Evolutionary conservation across 1,140 invertebrate species (phyloP).

Genomic region (Patella vulgata): DNA sequence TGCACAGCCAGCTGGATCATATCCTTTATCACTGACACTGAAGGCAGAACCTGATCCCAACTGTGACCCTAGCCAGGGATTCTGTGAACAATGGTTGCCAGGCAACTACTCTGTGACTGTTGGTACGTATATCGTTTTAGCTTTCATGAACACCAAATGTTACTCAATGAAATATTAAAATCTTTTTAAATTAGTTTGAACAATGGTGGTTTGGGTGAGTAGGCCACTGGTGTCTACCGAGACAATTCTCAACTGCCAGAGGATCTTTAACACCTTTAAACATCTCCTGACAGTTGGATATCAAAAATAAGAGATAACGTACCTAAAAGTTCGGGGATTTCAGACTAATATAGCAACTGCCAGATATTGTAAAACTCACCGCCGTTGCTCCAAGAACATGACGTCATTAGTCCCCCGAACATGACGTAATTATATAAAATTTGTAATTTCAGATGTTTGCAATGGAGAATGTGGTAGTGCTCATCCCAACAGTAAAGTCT

Average conservation of each 20-base stretch:
- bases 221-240: not conserved
- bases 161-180: no score
- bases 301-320: no score
- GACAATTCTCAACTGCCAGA: not conserved
- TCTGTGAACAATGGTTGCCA: constrained; percentile 61
- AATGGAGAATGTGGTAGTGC: constrained; percentile 64
- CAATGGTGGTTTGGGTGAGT: no score
- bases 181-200: no score
- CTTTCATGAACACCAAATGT: no score
- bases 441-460: constrained; percentile 60
- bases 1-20: constrained; percentile 40
- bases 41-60: constrained; percentile 56
- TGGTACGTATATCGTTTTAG: constrained; percentile 34
- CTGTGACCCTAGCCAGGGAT: constrained; percentile 59
- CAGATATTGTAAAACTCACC: no score
- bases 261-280: not conserved
- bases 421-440: no score
- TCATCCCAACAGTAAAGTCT: constrained; percentile 62
- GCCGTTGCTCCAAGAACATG: no score
- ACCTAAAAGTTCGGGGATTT: no score
- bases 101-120: constrained; percentile 57
- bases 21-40: constrained; percentile 41
- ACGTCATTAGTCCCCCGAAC: no score
- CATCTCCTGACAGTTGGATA: no score
- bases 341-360: no score